Percentiles rank a stretch among this genome's conserved stretches.
phyloP scores from a whole-genome alignment of 92 coral and sea anemone genomes.

The Parazoanthus darwini region DNA sequence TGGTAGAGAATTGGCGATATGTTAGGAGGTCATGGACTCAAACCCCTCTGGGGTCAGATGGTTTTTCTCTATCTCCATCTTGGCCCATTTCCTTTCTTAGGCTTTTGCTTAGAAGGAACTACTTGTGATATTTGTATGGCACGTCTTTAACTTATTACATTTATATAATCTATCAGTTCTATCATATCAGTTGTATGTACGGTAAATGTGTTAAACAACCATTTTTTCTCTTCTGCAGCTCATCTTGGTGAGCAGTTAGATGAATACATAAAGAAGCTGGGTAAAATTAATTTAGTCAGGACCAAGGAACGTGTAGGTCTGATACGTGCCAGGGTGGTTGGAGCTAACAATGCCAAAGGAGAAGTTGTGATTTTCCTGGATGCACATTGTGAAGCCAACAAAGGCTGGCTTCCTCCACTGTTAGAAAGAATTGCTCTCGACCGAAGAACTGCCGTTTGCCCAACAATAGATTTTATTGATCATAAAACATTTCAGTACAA shows the following conservation, averaged over 20 bases:
- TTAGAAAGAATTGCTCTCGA: constrained; percentile 93
- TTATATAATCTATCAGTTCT: no score
- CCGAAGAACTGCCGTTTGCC: constrained; percentile 90
- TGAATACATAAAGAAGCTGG: constrained; percentile 66
- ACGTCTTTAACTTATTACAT: no score
- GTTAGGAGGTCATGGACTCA: no score
- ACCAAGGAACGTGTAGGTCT: constrained; percentile 96
- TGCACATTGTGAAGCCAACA: constrained; percentile 95
- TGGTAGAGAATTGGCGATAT: no score
- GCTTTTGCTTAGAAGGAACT: no score
- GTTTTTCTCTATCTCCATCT: no score
- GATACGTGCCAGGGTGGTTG: constrained; percentile 90
- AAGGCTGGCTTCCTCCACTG: constrained; percentile 97
- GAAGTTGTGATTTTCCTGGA: constrained; percentile 90
- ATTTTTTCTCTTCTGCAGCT: constrained; percentile 47
- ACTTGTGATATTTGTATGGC: no score
- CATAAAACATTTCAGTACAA: constrained; percentile 96
- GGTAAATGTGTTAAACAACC: background rate
- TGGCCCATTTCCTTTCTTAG: no score
- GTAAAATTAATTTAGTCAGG: constrained; percentile 81
- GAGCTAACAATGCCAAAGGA: constrained; percentile 84
- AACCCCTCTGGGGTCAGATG: no score
- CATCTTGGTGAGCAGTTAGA: constrained; percentile 75
- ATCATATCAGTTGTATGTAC: no score
- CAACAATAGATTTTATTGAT: constrained; percentile 97